Base-by-base conservation (phyloP, 2,888 invertebrate species). In the Microplitis deprimator region DNA sequence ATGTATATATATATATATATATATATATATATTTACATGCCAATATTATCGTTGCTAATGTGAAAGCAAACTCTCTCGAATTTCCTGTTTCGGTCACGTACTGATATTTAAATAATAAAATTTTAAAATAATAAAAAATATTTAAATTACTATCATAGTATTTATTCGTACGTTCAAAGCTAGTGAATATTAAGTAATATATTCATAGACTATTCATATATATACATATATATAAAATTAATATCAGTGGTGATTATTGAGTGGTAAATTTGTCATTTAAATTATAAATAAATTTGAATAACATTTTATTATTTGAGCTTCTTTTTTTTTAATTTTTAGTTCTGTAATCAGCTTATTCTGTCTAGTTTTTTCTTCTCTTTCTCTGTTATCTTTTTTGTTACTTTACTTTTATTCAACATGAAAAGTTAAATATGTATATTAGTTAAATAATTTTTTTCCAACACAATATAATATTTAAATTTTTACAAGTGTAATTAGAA, bases 1-100 rank as follows among this genome's bases (percentile, higher is more conserved):
- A 13, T 50, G 50, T 50, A 50, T 50, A 50, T 62, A n/a, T n/a
- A n/a, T n/a, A n/a, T n/a, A n/a, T n/a, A n/a, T n/a, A n/a, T n/a
- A n/a, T n/a, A n/a, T n/a, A n/a, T n/a, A n/a, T 72, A 61, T 72
- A 72, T 72, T 72, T 72, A 72, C 39, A 38, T 20, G 62, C 61
- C 38, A 62, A 61, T 70, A 61, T 70, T 72, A 72, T 62, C 40
- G 72, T 13, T 39, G 61, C 62, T 61, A 62, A 64, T 72, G 62
- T 72, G 61, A 72, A 40, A 64, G 39, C 6, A 61, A 72, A 72
- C 61, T 72, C 62, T 62, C 72, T 72, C 16, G 61, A 71, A 39
- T 72, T 62, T 61, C 38, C 61, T 72, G 16, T 17, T 61, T 62
- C n/a, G 38, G 17, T 40, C 38, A 60, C 38, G 60, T 59, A 38